Base-by-base conservation (phyloP, 2,113 vertebrate species). In the Cyprinodon tularosa region DNA sequence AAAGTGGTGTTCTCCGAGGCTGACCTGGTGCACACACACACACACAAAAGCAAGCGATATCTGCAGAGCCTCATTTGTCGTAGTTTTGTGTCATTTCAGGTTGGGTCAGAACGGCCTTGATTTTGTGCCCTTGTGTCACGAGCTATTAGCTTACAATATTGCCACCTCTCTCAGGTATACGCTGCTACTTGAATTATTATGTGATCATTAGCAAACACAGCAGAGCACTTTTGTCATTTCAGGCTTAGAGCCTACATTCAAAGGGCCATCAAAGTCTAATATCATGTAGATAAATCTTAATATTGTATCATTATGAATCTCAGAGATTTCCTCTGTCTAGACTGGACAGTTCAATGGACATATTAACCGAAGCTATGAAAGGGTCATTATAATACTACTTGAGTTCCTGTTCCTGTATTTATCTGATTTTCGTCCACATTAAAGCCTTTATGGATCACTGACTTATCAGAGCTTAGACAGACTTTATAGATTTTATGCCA, bases 1-100 rank as follows among this genome's bases (percentile, higher is more conserved):
- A 85, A 90, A 89, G 86, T 89, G 89, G 80, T 89, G 86, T 88
- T 87, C 84, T 91, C 84, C 15, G 71, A 90, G 83, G 83, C 81
- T 61, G 48, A 88, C 79, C 85, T 83, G 65, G 76, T 78, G n/a
- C 84, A 60, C 59, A 67, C 36, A 22, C 17, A 53, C 62, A 81
- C 44, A 70, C 8, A 72, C 29, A 71, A 69, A 72, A 67, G 65
- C 0, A 36, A 80, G 62, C 72, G 67, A 83, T 72, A 69, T 74
- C 76, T 29, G 53, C 72, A 12, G 13, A 20, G 1, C 68, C 68
- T 89, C 60, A 38, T 57, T 45, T 63, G 76, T 59, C 60, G 73
- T 60, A 70, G 71, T 73, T 88, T 73, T 68, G 72, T 50, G 11
- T 86, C 80, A 77, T 37, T 77, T 64, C 48, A 37, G 38, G 71